phyloP scores from a whole-genome alignment of 2,113 vertebrate genomes.

The Arenaria interpres region DNA sequence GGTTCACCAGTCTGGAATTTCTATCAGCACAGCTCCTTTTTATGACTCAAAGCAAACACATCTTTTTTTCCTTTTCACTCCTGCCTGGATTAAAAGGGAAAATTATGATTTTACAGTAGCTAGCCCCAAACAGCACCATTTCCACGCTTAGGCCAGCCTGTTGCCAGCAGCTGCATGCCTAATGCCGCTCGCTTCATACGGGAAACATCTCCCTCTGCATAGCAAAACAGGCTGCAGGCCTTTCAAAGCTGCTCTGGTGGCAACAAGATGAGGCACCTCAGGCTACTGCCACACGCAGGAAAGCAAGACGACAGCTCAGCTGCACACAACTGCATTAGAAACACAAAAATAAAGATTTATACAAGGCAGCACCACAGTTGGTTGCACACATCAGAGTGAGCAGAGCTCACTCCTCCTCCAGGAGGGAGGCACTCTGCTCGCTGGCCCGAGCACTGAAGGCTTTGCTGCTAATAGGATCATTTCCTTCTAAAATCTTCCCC shows the following conservation, averaged over 20 bases:
- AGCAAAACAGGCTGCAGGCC: not conserved
- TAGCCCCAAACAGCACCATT: not conserved
- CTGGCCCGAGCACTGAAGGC: not conserved
- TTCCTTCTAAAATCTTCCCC: constrained; percentile 17
- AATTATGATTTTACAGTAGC: not conserved
- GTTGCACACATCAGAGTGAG: not conserved
- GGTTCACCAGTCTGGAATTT: not conserved
- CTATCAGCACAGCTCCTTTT: not conserved
- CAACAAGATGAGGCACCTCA: not conserved
- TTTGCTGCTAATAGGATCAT: constrained; percentile 42
- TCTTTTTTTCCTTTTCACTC: not conserved
- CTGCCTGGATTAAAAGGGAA: not conserved
- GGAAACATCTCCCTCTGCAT: not conserved
- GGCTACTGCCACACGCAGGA: not conserved
- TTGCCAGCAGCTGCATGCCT: not conserved
- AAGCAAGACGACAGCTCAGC: not conserved
- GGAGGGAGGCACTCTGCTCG: not conserved
- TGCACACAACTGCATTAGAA: not conserved
- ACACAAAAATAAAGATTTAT: not conserved
- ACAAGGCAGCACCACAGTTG: not conserved
- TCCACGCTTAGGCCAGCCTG: not conserved
- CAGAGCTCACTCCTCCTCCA: not conserved
- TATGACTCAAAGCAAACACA: not conserved
- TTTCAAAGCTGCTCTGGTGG: not conserved
- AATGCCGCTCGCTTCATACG: not conserved